These are phyloP conservation scores for Drosophila leonis DNA, from an alignment of 2,888 invertebrate species.

Conservation along the genomic window DNA sequence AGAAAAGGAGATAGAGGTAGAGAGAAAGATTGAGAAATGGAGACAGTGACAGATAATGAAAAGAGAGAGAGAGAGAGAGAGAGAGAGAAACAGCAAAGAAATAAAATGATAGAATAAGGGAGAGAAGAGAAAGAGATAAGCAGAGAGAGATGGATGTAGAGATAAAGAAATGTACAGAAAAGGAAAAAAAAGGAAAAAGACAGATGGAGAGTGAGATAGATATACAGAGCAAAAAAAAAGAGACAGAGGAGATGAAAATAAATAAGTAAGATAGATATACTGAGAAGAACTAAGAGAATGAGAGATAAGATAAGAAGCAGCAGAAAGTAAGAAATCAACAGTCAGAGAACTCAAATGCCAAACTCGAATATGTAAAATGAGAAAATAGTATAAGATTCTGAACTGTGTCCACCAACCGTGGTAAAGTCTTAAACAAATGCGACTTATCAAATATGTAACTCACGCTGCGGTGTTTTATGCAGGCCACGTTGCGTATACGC, in stretches of 20 bases:
- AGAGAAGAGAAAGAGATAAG: too few species aligned
- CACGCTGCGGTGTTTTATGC: background rate
- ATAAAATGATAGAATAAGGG: too few species aligned
- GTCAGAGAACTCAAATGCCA: background rate
- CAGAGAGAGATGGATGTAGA: background rate
- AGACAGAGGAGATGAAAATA: background rate
- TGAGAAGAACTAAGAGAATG: too few species aligned
- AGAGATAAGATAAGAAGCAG: background rate
- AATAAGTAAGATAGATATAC: background rate
- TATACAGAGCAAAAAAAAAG: background rate
- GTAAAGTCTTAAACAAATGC: background rate
- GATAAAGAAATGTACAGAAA: too few species aligned
- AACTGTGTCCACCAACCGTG: background rate
- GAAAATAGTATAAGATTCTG: background rate
- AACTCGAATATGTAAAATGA: too few species aligned
- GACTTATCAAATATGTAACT: background rate
- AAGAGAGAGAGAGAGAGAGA: too few species aligned
- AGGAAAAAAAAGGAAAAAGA: background rate
- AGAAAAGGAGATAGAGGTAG: background rate
- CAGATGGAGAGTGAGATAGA: background rate
- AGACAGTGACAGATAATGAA: too few species aligned
- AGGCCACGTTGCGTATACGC: constrained; percentile 26
- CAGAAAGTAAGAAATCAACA: too few species aligned
- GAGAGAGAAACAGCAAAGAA: too few species aligned
- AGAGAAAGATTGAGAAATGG: background rate